A percentile compares a stretch with the other conserved stretches of the same genome.
Evolutionary conservation across 1,140 invertebrate species (phyloP).

Genomic region (Stegodyphus mimosarum): DNA sequence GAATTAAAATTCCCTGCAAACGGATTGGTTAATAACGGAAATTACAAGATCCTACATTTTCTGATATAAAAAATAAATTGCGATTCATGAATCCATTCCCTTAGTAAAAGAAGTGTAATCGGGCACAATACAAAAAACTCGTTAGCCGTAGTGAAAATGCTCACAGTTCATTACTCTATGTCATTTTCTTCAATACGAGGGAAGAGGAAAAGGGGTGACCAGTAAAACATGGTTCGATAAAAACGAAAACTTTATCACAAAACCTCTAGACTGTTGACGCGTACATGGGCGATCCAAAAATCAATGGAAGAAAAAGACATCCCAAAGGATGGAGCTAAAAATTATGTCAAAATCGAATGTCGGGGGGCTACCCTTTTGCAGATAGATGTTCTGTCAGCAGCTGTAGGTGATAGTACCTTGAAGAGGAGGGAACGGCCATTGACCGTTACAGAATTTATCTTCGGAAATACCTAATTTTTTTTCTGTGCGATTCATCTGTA

Average conservation of each 20-base stretch:
- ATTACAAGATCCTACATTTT: too few species aligned
- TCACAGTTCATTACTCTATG: slow-evolving; percentile 41
- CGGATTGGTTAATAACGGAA: too few species aligned
- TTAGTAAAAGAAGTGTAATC: too few species aligned
- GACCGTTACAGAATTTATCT: slow-evolving; percentile 40
- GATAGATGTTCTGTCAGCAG: slow-evolving; percentile 44
- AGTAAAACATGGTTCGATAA: slow-evolving; percentile 27
- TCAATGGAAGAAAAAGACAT: slow-evolving; percentile 48
- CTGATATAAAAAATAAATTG: too few species aligned
- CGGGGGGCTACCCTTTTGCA: slow-evolving; percentile 8
- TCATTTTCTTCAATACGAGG: slow-evolving; percentile 16
- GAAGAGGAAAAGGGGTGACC: background rate
- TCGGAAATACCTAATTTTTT: background rate
- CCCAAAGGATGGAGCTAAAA: slow-evolving; percentile 18
- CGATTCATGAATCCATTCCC: too few species aligned
- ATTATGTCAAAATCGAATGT: slow-evolving; percentile 57
- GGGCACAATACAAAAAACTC: too few species aligned
- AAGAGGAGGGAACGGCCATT: slow-evolving; percentile 31
- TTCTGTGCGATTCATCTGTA: too few species aligned
- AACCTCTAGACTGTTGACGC: slow-evolving; percentile 17
- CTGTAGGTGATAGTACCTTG: slow-evolving; percentile 49
- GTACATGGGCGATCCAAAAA: background rate
- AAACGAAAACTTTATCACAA: background rate
- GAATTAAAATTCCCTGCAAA: too few species aligned
- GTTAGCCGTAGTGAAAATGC: background rate